Conservation (phyloP, 2,797 vertebrate genomes). For the Sylvilagus floridanus region DNA sequence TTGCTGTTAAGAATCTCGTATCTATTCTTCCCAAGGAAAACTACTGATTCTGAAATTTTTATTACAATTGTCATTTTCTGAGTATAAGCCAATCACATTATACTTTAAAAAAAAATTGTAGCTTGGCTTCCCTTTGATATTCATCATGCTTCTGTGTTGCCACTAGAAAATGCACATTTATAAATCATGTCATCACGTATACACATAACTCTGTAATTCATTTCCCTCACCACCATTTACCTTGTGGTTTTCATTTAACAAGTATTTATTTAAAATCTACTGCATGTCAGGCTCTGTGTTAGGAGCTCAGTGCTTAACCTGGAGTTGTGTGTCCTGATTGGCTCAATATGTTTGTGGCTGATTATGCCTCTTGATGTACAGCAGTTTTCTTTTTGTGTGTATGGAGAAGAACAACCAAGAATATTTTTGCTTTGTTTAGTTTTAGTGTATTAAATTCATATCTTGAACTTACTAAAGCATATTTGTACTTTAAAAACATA, state of each 20-base stretch:
- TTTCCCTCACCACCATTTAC: background rate
- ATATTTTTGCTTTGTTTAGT: background rate
- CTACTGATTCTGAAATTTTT: background rate
- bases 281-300: background rate
- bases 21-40: background rate
- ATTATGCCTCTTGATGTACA: background rate
- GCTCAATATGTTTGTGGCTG: background rate
- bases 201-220: background rate
- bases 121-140: background rate
- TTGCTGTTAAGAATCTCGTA: background rate
- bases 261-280: background rate
- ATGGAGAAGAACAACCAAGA: background rate
- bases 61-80: background rate
- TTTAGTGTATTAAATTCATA: background rate
- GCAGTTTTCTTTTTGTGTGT: background rate
- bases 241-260: background rate
- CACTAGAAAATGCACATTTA: slow-evolving; percentile 38
- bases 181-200: background rate
- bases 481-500: slow-evolving; percentile 17
- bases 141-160: background rate
- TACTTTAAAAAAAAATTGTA: background rate
- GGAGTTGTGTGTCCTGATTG: background rate
- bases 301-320: background rate
- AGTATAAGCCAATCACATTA: background rate
- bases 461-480: background rate